Evolutionary conservation across 1,140 invertebrate genomes (phyloP).

Genomic region (Psilanteris sp.): DNA sequence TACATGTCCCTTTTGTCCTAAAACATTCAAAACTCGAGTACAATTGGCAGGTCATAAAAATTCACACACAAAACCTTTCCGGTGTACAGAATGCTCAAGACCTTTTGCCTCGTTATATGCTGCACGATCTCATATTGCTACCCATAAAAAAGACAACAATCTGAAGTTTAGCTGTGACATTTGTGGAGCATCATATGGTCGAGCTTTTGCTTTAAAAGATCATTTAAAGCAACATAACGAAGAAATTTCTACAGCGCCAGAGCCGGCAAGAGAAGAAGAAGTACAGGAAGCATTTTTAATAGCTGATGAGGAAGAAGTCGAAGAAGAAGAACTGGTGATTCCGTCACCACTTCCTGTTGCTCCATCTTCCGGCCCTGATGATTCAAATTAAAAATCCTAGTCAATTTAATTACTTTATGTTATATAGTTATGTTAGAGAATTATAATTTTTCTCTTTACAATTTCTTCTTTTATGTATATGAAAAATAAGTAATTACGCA

Average conservation of each 20-base stretch:
- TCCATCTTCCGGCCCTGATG: constrained; percentile 62
- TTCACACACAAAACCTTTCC: constrained; percentile 88
- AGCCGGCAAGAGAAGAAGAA: constrained; percentile 73
- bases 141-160: constrained; percentile 85
- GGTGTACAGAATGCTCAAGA: constrained; percentile 84
- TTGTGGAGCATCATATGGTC: constrained; percentile 87
- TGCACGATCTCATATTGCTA: constrained; percentile 85
- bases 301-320: constrained; percentile 68
- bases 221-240: constrained; percentile 84
- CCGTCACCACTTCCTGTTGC: constrained; percentile 64
- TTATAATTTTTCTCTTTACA: too few species aligned
- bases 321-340: constrained; percentile 69
- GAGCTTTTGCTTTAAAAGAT: constrained; percentile 85
- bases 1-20: constrained; percentile 86
- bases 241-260: constrained; percentile 68
- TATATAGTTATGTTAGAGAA: too few species aligned
- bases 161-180: constrained; percentile 84
- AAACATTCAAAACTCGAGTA: constrained; percentile 87
- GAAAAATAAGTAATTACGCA: too few species aligned
- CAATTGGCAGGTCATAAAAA: constrained; percentile 88
- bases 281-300: constrained; percentile 71
- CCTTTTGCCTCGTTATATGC: constrained; percentile 88
- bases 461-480: too few species aligned
- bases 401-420: too few species aligned
- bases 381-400: constrained; percentile 65